Evolutionary conservation across 2,797 vertebrate species (phyloP), one percentile per base, ranked within the genome.

Genomic region (Decapterus maruadsi): DNA sequence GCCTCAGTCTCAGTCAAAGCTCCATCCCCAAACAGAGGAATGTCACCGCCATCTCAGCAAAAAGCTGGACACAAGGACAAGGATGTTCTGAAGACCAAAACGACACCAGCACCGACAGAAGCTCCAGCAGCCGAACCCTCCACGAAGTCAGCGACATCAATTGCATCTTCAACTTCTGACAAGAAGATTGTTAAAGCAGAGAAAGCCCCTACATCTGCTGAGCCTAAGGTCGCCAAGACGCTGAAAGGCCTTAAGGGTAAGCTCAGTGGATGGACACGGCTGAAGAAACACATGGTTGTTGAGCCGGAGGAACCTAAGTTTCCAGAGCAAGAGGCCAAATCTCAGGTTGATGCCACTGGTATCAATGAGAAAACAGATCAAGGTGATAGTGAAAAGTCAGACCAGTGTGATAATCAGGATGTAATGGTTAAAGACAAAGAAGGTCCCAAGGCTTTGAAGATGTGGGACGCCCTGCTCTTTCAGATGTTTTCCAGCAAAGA

Each of bases 401-500:
- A 90, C 26, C 57, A 73, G 67, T 60, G 57, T 59, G 48, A 34
- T 22, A 74, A 72, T 68, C 74, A 89, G 45, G 89, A 92, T 3
- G 45, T 91, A 3, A 40, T 91, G 17, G 42, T 74, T 0, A 70
- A 68, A n/a, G 58, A 88, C 54, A 89, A 86, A 20, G 93, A 93
- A 2, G 72, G 68, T 63, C 95, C 96, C 0, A 95, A 90, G 51
- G 96, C 96, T 8, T 84, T 94, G 31, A 96, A 95, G 77, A 97
- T 99, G 96, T 99, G 98, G 98, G 97, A 99, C 1, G 97, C 98
- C 0, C 93, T 98, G 51, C 94, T 99, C 38, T 97, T 97, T 82
- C 97, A 96, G 57, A 93, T 98, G 95, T 95, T 97, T 1, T 92
- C 96, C 40, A 93, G 92, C 5, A 96, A 96, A 83, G 94, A 96